Base-by-base conservation (phyloP, 2,113 vertebrate species). In the Micromys minutus region DNA sequence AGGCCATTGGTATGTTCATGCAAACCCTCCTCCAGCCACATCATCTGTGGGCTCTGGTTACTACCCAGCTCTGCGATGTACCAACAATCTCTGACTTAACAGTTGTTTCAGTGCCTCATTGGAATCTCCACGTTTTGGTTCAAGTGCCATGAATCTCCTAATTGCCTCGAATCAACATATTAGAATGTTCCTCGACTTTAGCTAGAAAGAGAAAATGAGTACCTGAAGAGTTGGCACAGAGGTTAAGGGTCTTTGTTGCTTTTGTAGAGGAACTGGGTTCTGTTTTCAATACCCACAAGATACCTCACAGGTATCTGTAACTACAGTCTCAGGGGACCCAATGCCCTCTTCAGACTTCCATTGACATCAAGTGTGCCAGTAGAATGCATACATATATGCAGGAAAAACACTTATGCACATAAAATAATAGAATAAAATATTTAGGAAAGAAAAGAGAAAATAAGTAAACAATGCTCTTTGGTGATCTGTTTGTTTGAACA, bases 101-200 rank as follows among this genome's bases (percentile, higher is more conserved):
- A 50, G 17, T 8, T 55, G 67, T 13, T 19, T 22, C 26, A 24
- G 2, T 36, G 67, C 7, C 13, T 89, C n/a, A 36, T 11, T 75
- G 79, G 55, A 52, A 17, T 50, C 57, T 90, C 45, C 39, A 75
- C 31, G 65, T 69, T 79, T 90, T 55, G 80, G 34, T 86, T 94
- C 81, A 87, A 21, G 15, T 90, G n/a, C 9, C 6, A 7, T 15
- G 59, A 71, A 2, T 63, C 29, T 75, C 55, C 39, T 59, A 80
- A 81, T n/a, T 80, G 29, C 71, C n/a, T 36, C 31, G 50, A 65
- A 67, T 11, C 45, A 76, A 88, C 36, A 16, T 55, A 81, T 8
- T 77, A n/a, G 72, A 94, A 85, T 29, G n/a, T 65, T 83, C 47
- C 75, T 69, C 76, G 45, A 88, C 59, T 87, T 90, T 42, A 89